phyloP scores from a whole-genome alignment of 2,888 invertebrate species.

The Machimus atricapillus region DNA sequence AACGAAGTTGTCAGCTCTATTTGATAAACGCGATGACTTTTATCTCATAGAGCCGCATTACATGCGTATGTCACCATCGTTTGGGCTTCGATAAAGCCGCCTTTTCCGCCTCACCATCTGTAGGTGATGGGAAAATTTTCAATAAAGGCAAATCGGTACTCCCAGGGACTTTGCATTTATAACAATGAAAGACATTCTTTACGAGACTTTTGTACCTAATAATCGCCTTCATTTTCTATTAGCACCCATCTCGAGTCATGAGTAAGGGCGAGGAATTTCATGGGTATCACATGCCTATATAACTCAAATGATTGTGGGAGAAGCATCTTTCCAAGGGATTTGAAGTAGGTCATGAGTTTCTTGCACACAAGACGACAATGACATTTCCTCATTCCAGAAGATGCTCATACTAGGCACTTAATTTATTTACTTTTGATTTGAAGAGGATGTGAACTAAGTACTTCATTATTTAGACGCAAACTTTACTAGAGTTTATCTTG shows the following conservation, averaged over 20 bases:
- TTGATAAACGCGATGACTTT: neutral
- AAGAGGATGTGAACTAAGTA: neutral
- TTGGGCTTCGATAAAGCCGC: neutral
- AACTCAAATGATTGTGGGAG: neutral
- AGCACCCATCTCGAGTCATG: neutral
- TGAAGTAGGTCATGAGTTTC: neutral
- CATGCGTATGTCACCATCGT: neutral
- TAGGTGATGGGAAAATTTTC: constrained; percentile 11
- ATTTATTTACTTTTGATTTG: neutral
- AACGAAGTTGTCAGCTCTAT: neutral
- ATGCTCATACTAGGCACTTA: neutral
- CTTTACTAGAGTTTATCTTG: neutral
- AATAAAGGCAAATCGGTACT: constrained; percentile 16
- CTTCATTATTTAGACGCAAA: neutral
- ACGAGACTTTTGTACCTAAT: neutral
- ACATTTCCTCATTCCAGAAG: neutral
- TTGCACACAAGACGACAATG: neutral
- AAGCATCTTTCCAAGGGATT: neutral
- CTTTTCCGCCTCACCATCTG: neutral
- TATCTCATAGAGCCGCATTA: neutral
- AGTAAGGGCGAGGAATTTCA: neutral
- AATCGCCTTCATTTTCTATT: neutral
- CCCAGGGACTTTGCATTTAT: constrained; percentile 1
- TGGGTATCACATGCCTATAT: neutral
- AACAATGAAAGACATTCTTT: neutral